These are phyloP conservation scores for Corydoras maculifer DNA, from an alignment of 2,113 vertebrate genomes.

Conservation along the genomic window DNA sequence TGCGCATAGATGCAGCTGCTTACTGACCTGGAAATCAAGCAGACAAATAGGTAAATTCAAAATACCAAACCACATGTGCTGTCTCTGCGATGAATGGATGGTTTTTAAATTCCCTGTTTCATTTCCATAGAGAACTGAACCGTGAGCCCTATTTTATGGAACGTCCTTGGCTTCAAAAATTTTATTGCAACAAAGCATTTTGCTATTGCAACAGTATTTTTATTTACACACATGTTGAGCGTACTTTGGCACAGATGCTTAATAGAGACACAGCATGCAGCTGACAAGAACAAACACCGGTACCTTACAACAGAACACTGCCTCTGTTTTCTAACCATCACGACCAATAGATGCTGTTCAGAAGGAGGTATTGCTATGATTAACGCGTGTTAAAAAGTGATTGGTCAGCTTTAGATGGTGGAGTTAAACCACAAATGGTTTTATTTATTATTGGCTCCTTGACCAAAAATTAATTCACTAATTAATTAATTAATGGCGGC, in stretches of 20 bases:
- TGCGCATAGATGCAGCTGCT: conserved; percentile 19
- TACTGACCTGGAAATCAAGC: conserved; percentile 16
- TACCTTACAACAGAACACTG: too few relatives aligned
- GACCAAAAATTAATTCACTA: conserved; percentile 25
- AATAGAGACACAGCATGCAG: conserved; percentile 33
- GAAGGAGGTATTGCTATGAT: conserved; percentile 24
- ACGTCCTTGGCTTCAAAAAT: not conserved
- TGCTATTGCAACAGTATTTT: conserved; percentile 1
- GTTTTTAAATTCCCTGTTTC: conserved; percentile 1
- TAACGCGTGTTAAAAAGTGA: conserved; percentile 21
- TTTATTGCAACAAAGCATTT: not conserved
- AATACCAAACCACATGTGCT: conserved; percentile 30
- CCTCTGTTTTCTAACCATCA: too few relatives aligned
- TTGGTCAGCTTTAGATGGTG: conserved; percentile 12
- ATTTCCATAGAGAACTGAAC: not conserved
- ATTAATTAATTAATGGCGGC: not conserved
- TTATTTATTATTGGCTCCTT: conserved; percentile 33
- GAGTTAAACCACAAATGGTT: conserved; percentile 4
- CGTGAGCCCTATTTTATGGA: not conserved
- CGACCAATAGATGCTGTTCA: not conserved
- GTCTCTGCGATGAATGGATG: not conserved
- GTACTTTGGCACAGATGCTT: conserved; percentile 11
- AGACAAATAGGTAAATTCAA: conserved; percentile 9
- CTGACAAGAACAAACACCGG: conserved; percentile 6
- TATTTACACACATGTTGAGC: conserved; percentile 25